These are phyloP conservation scores for Mixornis gularis DNA, from an alignment of 2,113 vertebrate species.

Conservation along the genomic window DNA sequence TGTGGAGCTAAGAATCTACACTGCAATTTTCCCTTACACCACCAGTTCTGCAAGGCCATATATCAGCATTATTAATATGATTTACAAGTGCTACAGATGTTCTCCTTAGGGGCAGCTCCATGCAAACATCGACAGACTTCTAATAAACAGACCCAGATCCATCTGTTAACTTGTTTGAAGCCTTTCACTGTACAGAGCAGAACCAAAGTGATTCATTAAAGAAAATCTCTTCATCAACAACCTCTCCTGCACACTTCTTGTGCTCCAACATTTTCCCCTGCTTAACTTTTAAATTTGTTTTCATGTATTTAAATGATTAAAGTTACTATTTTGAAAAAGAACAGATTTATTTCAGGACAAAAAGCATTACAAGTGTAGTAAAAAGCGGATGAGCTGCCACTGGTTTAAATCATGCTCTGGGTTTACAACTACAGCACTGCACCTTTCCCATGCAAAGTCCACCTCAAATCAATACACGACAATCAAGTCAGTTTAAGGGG, in stretches of 20 bases:
- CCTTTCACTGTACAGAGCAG: not conserved
- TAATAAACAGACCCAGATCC: not conserved
- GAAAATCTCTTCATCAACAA: not conserved
- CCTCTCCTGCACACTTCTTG: not conserved
- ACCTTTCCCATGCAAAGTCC: not conserved
- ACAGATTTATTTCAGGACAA: not conserved
- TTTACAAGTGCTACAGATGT: not conserved
- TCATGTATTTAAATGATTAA: not conserved
- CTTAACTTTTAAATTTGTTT: not conserved
- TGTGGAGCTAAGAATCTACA: not conserved
- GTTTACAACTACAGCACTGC: not conserved
- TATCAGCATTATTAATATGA: not conserved
- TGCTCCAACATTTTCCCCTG: not conserved
- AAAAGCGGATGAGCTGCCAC: not conserved
- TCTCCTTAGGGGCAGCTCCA: not conserved
- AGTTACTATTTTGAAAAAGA: not conserved
- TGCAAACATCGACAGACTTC: not conserved
- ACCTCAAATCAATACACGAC: not conserved
- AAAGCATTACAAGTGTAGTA: not conserved
- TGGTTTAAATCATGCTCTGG: not conserved
- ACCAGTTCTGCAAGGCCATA: not conserved
- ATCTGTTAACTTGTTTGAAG: not conserved
- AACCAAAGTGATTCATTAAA: not conserved
- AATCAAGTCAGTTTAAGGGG: not conserved
- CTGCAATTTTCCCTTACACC: not conserved